Conservation (phyloP, 92 coral and sea anemone genomes). For the Muricea muricata region DNA sequence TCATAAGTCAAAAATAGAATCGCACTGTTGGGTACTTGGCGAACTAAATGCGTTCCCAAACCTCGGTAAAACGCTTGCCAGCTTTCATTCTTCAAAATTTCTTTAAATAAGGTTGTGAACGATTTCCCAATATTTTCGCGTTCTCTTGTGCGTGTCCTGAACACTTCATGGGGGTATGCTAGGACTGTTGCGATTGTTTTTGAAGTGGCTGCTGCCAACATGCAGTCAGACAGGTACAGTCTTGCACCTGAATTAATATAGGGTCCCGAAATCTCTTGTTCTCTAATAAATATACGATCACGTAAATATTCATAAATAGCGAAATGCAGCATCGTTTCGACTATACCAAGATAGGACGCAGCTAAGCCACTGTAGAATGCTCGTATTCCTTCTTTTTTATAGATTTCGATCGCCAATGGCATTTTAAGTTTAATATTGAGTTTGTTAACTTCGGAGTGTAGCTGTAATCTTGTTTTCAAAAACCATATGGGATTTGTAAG, state of each 20-base stretch:
- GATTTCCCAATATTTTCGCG: conserved; percentile 82
- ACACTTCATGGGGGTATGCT: conserved; percentile 95
- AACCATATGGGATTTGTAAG: conserved; percentile 96
- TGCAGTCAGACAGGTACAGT: conserved; percentile 72
- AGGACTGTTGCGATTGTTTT: conserved; percentile 87
- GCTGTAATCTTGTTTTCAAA: conserved; percentile 89
- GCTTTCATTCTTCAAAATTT: conserved; percentile 84
- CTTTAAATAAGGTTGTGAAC: conserved; percentile 78
- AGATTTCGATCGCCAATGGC: conserved; percentile 73
- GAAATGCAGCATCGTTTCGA: conserved; percentile 91
- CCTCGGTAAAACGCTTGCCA: conserved; percentile 88
- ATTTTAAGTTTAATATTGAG: conserved; percentile 66
- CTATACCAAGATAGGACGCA: conserved; percentile 94
- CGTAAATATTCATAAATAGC: conserved; percentile 82
- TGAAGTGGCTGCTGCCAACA: conserved; percentile 89
- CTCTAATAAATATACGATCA: not conserved
- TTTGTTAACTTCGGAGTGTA: conserved; percentile 71
- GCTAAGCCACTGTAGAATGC: conserved; percentile 94
- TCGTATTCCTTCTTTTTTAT: conserved; percentile 83
- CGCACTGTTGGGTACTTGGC: conserved; percentile 93
- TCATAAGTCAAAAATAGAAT: conserved; percentile 94
- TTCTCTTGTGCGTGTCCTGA: conserved; percentile 89
- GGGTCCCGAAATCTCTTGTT: not conserved
- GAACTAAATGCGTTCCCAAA: conserved; percentile 84
- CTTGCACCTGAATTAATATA: conserved; percentile 54